Base-by-base conservation (phyloP, 2,888 invertebrate genomes). In the Linnaemya vulpina region DNA sequence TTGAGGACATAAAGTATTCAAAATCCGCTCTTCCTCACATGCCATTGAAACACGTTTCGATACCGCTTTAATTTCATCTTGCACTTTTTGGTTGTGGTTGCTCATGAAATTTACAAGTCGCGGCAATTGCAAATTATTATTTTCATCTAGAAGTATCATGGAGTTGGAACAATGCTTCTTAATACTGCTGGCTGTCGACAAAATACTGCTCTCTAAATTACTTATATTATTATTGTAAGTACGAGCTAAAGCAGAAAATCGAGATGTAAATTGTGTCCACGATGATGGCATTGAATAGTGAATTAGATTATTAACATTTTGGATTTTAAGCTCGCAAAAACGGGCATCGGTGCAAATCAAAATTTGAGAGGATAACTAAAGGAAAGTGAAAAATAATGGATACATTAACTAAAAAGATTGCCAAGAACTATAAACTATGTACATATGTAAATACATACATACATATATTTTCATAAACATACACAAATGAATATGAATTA, bases 291-390 rank as follows among this genome's bases (percentile, higher is more conserved):
- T 90, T 2, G 96, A 95, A 91, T 94, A 96, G 90, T 97, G 96
- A 17, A 97, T 93, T 38, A 97, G 91, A 88, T 94, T 93, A 68
- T 94, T 93, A 0, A 95, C 95, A 90, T 96, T 94, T 0, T 94
- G 94, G 8, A 96, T 93, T 80, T 94, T 93, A 73, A 96, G 89
- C 86, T 95, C 94, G 0, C 92, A 92, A 70, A 96, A 92, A 87
- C 94, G 93, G 15, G 93, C 93, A 90, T 97, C 97, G n/a, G 95
- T 95, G 88, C 95, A 95, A 8, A 97, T 92, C 15, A 96, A 91
- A 82, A 95, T 91, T 35, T 88, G 88, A 15, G 87, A 87, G 22
- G 87, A 87, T 25, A 82, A 40, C 89, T 89, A 62, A 74, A 30
- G 15, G 79, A 40, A 87, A 86, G n/a, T 20, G 71, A 17, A n/a